These are phyloP conservation scores for Temnothorax nylanderi DNA, from an alignment of 1,140 invertebrate genomes.

Conservation along the genomic window DNA sequence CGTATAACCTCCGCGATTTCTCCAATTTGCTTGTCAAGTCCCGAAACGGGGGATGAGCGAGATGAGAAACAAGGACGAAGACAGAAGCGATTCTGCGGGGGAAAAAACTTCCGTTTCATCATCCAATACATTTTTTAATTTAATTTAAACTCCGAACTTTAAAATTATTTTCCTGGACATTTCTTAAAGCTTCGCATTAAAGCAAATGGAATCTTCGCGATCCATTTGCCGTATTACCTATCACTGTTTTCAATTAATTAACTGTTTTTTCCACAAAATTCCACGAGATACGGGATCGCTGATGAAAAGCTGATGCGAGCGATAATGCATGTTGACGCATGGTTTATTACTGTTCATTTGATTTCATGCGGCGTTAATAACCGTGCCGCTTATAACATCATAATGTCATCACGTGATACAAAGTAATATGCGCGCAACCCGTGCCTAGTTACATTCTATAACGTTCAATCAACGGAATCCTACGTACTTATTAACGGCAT, in stretches of 20 bases:
- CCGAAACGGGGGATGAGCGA: not conserved
- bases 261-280: not conserved
- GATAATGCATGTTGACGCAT: slow-evolving; percentile 47
- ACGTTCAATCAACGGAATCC: slow-evolving; percentile 61
- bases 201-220: not conserved
- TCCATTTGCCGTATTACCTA: not conserved
- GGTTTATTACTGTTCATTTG: slow-evolving; percentile 56
- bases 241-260: not conserved
- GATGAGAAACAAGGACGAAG: not conserved
- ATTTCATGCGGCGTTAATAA: slow-evolving; percentile 59
- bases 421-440: slow-evolving; percentile 41
- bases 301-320: not conserved
- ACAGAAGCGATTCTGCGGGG: not conserved
- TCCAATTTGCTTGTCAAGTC: slow-evolving; percentile 38
- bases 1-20: slow-evolving; percentile 28
- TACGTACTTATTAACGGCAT: slow-evolving; percentile 57
- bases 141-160: not conserved
- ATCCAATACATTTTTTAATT: not conserved
- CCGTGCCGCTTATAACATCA: slow-evolving; percentile 47
- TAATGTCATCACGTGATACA: slow-evolving; percentile 52
- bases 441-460: slow-evolving; percentile 54
- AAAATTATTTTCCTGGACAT: not conserved
- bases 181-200: not conserved
- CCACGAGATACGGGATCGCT: not conserved
- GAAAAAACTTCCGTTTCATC: not conserved